Conservation (phyloP, 2,113 vertebrate genomes). For the Petromus typicus region DNA sequence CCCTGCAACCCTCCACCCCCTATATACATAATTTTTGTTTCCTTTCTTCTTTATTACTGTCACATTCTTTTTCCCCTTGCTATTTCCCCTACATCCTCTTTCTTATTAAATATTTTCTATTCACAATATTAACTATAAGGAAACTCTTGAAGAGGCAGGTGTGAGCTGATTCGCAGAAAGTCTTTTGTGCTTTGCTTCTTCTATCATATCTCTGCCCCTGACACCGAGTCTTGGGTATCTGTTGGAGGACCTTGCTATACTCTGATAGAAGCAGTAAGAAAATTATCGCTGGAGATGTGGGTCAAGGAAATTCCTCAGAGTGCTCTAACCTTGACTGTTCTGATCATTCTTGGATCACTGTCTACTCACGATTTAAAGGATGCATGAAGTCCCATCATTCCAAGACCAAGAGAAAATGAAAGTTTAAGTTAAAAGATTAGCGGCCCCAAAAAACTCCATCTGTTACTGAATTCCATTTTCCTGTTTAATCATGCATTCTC, state of each 20-base stretch:
- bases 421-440: slow-evolving; percentile 44
- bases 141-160: neutral
- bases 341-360: neutral
- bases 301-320: neutral
- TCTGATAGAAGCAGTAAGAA: neutral
- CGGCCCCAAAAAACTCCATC: neutral
- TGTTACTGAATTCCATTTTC: neutral
- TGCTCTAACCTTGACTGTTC: neutral
- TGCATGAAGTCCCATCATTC: neutral
- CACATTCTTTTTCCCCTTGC: too few species aligned
- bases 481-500: neutral
- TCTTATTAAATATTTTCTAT: too few species aligned
- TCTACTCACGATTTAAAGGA: slow-evolving; percentile 17
- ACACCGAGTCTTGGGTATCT: neutral
- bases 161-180: neutral
- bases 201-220: neutral
- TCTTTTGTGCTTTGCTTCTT: neutral
- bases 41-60: too few species aligned
- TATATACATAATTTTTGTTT: too few species aligned
- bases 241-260: neutral
- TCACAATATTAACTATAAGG: too few species aligned
- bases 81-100: too few species aligned
- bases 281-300: neutral
- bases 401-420: slow-evolving; percentile 43
- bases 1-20: too few species aligned